Base-by-base conservation (phyloP, 1,140 invertebrate species). In the Tribolium castaneum region DNA sequence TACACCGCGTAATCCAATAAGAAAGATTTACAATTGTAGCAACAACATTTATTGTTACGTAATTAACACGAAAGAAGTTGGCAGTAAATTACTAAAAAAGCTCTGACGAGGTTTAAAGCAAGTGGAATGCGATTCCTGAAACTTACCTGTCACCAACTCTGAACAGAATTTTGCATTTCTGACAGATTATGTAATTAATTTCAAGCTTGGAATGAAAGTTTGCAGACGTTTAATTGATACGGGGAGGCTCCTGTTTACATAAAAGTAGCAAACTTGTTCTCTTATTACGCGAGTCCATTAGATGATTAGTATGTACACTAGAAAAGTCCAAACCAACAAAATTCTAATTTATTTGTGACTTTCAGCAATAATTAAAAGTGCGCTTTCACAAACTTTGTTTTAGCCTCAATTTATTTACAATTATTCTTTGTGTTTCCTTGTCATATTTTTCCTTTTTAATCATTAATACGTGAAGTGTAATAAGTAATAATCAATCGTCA, bases 121-220 rank as follows among this genome's bases (percentile, higher is more conserved):
- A 19, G 39, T 45, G n/a, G 34, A 45, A 45, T n/a, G 39, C 16
- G 13, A 14, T 9, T 52, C 12, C 16, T 19, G 51, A 13, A 45
- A 45, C n/a, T 45, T n/a, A 45, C 7, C 39, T 52, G 51, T 52
- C 51, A 19, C 51, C 6, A 13, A 22, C 1, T 66, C 12, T 66
- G 59, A 66, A 66, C 13, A 7, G 13, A 12, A 35, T 66, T 35
- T 35, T 66, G 59, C 25, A 25, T 66, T 35, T 66, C 30, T 66
- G 59, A 39, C 59, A 12, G 59, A 39, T 66, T 66, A 35, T 25
- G 25, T 66, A 66, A 66, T 66, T 66, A 66, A 66, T 66, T 66
- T 66, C 34, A 66, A 22, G 13, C n/a, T 39, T 35, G 16, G 9
- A 66, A 62, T 62, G 19, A n/a, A 62, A 34, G 56, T 62, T 35